These are phyloP conservation scores for Chiridota heheva DNA, from an alignment of 35 echinoderm and acorn worm species.

Conservation along the genomic window DNA sequence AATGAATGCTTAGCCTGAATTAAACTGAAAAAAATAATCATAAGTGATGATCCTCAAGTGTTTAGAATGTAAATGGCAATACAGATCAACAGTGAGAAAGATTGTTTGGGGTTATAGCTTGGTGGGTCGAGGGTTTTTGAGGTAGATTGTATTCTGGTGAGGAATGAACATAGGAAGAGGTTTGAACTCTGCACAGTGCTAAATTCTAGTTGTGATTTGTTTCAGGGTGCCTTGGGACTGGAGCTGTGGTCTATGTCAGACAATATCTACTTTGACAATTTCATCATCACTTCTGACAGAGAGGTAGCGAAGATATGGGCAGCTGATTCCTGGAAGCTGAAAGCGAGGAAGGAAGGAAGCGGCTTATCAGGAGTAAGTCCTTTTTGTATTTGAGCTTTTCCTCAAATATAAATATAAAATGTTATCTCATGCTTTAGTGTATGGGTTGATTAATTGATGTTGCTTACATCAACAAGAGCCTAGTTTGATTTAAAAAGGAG, in stretches of 20 bases:
- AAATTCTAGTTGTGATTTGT: slow-evolving; percentile 15
- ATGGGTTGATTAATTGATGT: too few relatives aligned
- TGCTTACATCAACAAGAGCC: not conserved
- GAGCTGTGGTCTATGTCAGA: slow-evolving; percentile 98
- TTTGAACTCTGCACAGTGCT: too few relatives aligned
- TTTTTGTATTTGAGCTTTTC: not conserved
- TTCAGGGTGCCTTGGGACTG: slow-evolving; percentile 78
- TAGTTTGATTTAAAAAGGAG: too few relatives aligned
- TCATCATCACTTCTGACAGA: slow-evolving; percentile 80
- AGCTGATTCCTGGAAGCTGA: slow-evolving; percentile 67
- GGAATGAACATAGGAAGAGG: too few relatives aligned
- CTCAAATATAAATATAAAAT: not conserved
- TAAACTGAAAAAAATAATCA: too few relatives aligned
- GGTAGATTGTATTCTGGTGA: too few relatives aligned
- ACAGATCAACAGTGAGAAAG: too few relatives aligned
- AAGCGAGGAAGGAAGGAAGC: slow-evolving; percentile 35
- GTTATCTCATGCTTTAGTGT: not conserved
- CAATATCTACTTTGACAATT: slow-evolving; percentile 95
- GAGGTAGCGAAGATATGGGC: slow-evolving; percentile 83
- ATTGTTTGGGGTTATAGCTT: too few relatives aligned
- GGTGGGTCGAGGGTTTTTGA: too few relatives aligned
- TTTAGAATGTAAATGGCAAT: too few relatives aligned
- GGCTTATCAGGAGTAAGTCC: slow-evolving; percentile 65
- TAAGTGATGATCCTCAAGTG: too few relatives aligned
- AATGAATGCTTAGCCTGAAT: too few relatives aligned